phyloP scores from a whole-genome alignment of 1,140 invertebrate species.

The Drosophila orosa region DNA sequence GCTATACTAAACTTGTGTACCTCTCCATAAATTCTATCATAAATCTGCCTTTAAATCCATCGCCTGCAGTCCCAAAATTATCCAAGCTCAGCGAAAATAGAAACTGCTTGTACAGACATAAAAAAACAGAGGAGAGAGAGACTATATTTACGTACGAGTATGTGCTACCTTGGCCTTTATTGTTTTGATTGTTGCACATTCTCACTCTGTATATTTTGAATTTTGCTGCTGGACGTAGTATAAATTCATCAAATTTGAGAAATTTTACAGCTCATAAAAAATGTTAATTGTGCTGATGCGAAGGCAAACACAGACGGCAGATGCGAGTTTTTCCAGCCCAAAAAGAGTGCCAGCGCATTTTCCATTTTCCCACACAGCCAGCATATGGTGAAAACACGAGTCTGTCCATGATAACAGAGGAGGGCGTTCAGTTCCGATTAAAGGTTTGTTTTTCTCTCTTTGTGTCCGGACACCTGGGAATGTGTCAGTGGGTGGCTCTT shows the following conservation, averaged over 20 bases:
- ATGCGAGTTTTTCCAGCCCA: constrained; percentile 40
- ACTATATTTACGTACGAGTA: constrained; percentile 7
- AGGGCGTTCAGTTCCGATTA: constrained; percentile 63
- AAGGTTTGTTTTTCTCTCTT: constrained; percentile 26
- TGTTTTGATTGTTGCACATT: constrained; percentile 50
- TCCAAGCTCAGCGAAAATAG: neutral
- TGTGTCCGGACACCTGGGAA: constrained; percentile 15
- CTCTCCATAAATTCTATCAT: constrained; percentile 6
- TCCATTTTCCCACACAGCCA: constrained; percentile 8
- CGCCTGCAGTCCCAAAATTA: constrained; percentile 10
- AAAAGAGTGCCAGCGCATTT: constrained; percentile 31
- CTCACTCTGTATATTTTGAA: constrained; percentile 37
- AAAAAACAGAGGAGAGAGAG: neutral
- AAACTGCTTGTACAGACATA: neutral
- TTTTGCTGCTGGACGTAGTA: constrained; percentile 48
- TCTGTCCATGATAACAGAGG: constrained; percentile 55
- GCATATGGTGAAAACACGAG: constrained; percentile 46
- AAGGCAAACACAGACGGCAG: constrained; percentile 16
- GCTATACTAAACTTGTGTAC: neutral
- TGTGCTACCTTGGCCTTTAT: constrained; percentile 35
- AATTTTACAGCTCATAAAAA: constrained; percentile 78
- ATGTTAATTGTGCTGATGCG: constrained; percentile 71
- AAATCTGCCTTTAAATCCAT: constrained; percentile 3
- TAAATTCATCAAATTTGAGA: constrained; percentile 78
- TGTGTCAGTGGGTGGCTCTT: constrained; percentile 21